Evolutionary conservation across 2,797 vertebrate genomes (phyloP), one percentile per base, ranked within the genome.

Genomic region (Brotula barbata): DNA sequence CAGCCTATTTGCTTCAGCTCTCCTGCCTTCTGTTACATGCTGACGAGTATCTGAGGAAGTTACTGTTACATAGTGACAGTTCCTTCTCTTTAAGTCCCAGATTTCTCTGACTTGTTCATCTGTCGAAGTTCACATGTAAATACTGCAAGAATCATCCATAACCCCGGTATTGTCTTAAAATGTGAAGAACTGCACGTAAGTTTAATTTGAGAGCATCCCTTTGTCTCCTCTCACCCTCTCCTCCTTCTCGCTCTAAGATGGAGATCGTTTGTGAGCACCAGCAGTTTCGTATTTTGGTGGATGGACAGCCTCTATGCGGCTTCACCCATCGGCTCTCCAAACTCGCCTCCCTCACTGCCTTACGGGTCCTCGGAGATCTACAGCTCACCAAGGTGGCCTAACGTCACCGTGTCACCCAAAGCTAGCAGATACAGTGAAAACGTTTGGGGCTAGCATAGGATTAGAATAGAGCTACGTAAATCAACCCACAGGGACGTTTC

Each of bases 201-300:
- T n/a, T 17, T 41, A 41, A 41, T 3, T 16, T 10, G 15, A 6
- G 7, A 13, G 21, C 22, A 3, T 31, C 21, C 36, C 33, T 25
- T 23, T 7, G 28, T 33, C 6, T 7, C 2, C 25, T 15, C 28
- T 20, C 20, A 61, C 31, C 0, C 10, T 12, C n/a, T 25, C 31
- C 28, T 49, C 28, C 17, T 50, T 33, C 22, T 39, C 31, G 31
- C 11, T 11, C 52, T 42, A 54, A 96, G 95, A 96, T 96, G 94
- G 95, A 96, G 82, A 90, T 96, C 1, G 90, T 95, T 0, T 96
- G 95, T 72, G 94, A 96, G 77, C 95, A 96, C 83, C 94, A 95
- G 89, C 94, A 96, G 83, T 95, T 96, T 68, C 91, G 93, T 28
- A 90, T 96, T 72, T 54, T 95, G 78, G 89, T 96, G 56, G 95